phyloP scores from a whole-genome alignment of 2,888 invertebrate species.

The Tipula lateralis region DNA sequence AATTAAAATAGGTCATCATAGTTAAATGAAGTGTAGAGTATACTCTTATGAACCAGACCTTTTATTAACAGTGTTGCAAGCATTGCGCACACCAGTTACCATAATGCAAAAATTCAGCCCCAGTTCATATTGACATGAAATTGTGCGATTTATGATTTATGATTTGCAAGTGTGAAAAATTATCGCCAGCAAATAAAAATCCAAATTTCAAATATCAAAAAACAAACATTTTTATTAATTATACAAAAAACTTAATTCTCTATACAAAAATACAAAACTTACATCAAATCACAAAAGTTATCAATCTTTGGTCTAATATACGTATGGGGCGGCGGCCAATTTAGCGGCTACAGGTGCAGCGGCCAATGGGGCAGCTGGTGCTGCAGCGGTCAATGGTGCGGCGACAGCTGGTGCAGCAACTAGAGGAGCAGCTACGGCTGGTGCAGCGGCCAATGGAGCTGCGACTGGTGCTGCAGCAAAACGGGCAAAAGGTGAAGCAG shows the following conservation, averaged over 20 bases:
- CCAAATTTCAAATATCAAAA: neutral
- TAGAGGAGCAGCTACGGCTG: neutral
- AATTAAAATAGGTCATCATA: too few species aligned
- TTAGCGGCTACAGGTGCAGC: conserved; percentile 12
- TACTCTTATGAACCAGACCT: too few species aligned
- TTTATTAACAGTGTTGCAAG: too few species aligned
- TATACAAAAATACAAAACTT: conserved; percentile 9
- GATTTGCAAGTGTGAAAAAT: too few species aligned
- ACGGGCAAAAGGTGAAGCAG: neutral
- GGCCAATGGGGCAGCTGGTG: neutral
- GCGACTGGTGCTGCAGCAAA: conserved; percentile 30
- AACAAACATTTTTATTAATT: neutral
- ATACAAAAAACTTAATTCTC: neutral
- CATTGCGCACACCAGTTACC: too few species aligned
- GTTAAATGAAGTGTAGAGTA: too few species aligned
- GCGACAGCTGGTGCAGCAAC: conserved; percentile 28
- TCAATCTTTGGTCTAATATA: conserved; percentile 31
- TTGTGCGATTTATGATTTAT: too few species aligned
- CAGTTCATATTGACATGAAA: too few species aligned
- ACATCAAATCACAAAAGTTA: neutral
- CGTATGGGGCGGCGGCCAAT: neutral
- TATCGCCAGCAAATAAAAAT: too few species aligned
- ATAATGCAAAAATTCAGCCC: too few species aligned
- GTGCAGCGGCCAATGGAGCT: neutral
- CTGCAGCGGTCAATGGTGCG: neutral